These are phyloP conservation scores for Rhinogobius similis DNA, from an alignment of 2,113 vertebrate species.

Conservation along the genomic window DNA sequence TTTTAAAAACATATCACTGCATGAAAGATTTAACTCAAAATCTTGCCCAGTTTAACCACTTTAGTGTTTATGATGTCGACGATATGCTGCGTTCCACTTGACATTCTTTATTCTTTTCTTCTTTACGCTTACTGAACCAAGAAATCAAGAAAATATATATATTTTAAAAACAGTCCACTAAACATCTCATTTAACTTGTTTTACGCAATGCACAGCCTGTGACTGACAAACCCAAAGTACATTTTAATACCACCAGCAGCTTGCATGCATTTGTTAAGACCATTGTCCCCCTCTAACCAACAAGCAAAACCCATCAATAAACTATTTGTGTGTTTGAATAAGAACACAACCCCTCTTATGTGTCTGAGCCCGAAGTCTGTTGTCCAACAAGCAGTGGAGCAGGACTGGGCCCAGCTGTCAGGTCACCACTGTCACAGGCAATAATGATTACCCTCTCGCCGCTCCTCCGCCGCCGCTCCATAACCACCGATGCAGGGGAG, in stretches of 20 bases:
- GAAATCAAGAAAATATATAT: not conserved
- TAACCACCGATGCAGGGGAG: conserved; percentile 69
- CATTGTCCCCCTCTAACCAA: conserved; percentile 9
- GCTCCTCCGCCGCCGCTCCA: conserved; percentile 76
- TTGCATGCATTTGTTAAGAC: not conserved
- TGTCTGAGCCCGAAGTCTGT: conserved; percentile 62
- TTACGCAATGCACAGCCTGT: not conserved
- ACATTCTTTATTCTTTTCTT: no score
- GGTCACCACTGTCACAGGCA: conserved; percentile 79
- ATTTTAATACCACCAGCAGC: conserved; percentile 3
- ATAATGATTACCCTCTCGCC: conserved; percentile 79
- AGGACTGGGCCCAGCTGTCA: conserved; percentile 81
- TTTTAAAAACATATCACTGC: no score
- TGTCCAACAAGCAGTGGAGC: conserved; percentile 80
- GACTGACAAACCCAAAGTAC: conserved; percentile 4
- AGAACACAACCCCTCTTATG: conserved; percentile 18
- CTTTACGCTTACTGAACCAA: no score
- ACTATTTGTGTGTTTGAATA: conserved; percentile 40
- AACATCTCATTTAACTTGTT: not conserved
- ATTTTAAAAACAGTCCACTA: not conserved
- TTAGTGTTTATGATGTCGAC: no score
- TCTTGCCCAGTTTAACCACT: no score
- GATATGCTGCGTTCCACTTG: no score
- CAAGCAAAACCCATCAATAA: conserved; percentile 34
- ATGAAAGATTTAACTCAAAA: no score